phyloP scores from a whole-genome alignment of 1,140 invertebrate genomes.

The Cephus cinctus region DNA sequence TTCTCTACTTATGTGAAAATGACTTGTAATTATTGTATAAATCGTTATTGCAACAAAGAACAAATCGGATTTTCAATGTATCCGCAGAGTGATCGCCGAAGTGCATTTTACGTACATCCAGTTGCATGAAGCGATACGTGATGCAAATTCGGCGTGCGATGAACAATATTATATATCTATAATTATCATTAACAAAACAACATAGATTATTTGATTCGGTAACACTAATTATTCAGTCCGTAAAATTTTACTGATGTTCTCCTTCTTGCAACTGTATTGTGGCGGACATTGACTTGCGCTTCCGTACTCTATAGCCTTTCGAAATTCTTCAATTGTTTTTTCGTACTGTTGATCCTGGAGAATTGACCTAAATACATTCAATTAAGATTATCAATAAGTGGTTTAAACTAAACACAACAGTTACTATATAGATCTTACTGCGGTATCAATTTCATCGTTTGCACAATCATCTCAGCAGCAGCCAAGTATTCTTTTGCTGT shows the following conservation, averaged over 20 bases:
- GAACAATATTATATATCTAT: no score
- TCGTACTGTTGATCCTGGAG: conserved; percentile 42
- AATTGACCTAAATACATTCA: conserved; percentile 6
- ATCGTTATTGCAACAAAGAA: no score
- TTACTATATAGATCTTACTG: conserved; percentile 55
- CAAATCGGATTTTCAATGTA: no score
- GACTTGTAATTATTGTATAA: no score
- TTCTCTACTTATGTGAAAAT: no score
- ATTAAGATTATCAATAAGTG: not conserved
- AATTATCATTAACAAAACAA: no score
- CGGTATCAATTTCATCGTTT: conserved; percentile 68
- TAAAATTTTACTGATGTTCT: conserved; percentile 47
- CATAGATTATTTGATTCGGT: no score
- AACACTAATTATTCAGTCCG: conserved; percentile 29
- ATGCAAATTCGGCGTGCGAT: no score
- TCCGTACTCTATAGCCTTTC: conserved; percentile 50
- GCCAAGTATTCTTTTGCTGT: conserved; percentile 72
- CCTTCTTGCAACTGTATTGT: conserved; percentile 50
- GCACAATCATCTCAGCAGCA: conserved; percentile 71
- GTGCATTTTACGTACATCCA: no score
- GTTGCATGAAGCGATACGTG: no score
- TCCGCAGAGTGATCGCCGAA: no score
- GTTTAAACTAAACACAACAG: not conserved
- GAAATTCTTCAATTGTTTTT: conserved; percentile 42
- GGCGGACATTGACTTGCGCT: conserved; percentile 41